Base-by-base conservation (phyloP, 1,140 invertebrate species). In the Propsilocerus akamusi region DNA sequence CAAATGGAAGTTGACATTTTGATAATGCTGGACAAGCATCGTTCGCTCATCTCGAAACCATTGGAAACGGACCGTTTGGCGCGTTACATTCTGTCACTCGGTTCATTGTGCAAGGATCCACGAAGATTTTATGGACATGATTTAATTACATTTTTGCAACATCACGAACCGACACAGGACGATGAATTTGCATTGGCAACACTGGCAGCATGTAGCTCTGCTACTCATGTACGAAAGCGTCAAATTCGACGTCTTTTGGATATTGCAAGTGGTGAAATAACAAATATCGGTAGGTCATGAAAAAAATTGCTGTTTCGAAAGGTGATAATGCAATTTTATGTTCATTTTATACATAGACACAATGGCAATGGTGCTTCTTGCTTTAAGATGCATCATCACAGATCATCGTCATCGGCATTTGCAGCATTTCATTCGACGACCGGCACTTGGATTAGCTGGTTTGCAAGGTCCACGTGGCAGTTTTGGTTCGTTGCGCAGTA, bases 1-100 rank as follows among this genome's bases (percentile, higher is more conserved):
- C 83, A 87, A 59, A 77, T 89, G 74, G 84, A 88, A 60, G 72
- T 88, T 25, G 83, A 89, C 57, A 78, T 86, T 37, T 71, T 86
- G 1, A 69, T 86, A n/a, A 71, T 83, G 59, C 71, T 88, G 25
- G 86, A 65, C 48, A 57, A 60, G 23, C 63, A 65, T 54, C 61
- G 63, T 25, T 62, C 60, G 12, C 8, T 20, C 10, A 47, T 65
- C 26, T 62, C 63, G 17, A 72, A 80, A 11, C 77, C 77, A 0
- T 73, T 85, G n/a, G 81, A 81, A 6, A 71, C 83, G 7, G 76
- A 79, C 4, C 74, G 77, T 54, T 62, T 88, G 20, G 81, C 84
- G 0, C 73, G 76, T 11, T 88, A 85, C 61, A 76, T 80, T 0
- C 68, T 88, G 5, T 81, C 84, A 0, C 61, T 88, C 28, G 82